A percentile compares a stretch with the other conserved stretches of the same genome.
Evolutionary conservation across 2,797 vertebrate genomes (phyloP).

Genomic region (Merluccius polli): DNA sequence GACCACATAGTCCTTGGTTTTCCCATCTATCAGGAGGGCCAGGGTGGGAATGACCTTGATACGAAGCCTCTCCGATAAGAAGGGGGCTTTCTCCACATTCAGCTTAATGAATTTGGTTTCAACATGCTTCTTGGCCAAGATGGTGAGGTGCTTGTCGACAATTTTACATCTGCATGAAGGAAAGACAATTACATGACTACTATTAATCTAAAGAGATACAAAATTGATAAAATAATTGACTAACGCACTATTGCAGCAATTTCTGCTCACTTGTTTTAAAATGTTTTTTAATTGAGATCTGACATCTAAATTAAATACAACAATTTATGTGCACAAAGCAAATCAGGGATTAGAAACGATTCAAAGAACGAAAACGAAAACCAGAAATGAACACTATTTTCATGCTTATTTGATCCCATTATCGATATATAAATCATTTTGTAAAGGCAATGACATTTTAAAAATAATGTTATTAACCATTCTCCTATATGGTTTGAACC

Average conservation of each 20-base stretch:
- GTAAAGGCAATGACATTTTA: too few relatives aligned
- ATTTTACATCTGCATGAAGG: conserved; percentile 83
- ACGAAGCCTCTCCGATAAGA: conserved; percentile 87
- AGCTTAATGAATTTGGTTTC: conserved; percentile 98
- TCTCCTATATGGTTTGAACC: too few relatives aligned
- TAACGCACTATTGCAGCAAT: background rate
- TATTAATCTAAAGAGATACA: background rate
- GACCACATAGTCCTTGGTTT: conserved; percentile 91
- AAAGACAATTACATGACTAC: conserved; percentile 20
- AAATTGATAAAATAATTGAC: background rate
- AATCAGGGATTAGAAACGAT: too few relatives aligned
- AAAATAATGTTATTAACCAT: too few relatives aligned
- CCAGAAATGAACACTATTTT: too few relatives aligned
- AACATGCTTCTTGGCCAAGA: conserved; percentile 90
- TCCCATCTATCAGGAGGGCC: conserved; percentile 89
- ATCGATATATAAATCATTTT: too few relatives aligned
- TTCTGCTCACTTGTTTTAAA: background rate
- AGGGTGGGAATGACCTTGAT: conserved; percentile 93
- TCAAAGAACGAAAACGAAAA: too few relatives aligned
- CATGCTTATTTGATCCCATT: too few relatives aligned
- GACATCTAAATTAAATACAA: background rate
- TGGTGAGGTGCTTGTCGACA: conserved; percentile 87
- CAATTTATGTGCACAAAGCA: background rate
- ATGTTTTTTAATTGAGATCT: background rate
- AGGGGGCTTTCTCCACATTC: conserved; percentile 94